Conservation (phyloP, 1,140 invertebrate species). For the Dendrolimus kikuchii region DNA sequence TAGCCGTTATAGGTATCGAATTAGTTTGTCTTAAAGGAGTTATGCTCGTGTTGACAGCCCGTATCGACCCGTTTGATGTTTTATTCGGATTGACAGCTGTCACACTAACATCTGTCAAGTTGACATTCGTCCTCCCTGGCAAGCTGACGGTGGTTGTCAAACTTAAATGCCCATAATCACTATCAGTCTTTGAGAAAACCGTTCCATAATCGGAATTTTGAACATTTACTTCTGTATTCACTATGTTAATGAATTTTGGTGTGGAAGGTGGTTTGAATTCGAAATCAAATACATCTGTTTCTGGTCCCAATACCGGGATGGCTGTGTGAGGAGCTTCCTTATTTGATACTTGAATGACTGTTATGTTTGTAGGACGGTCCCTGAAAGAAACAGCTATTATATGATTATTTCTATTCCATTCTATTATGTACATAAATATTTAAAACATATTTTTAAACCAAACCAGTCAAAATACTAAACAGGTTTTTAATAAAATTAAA, state of each 20-base stretch:
- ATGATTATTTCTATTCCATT: too few species aligned
- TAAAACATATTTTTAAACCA: background rate
- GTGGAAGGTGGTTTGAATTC: conserved; percentile 23
- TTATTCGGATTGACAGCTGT: conserved; percentile 2
- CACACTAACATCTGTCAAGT: conserved; percentile 16
- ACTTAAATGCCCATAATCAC: conserved; percentile 55
- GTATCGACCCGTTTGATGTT: too few species aligned
- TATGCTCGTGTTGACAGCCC: conserved; percentile 1
- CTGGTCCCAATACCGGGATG: conserved; percentile 44
- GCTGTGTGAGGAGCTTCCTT: conserved; percentile 53
- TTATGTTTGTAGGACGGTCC: conserved; percentile 42
- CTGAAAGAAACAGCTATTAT: conserved; percentile 29
- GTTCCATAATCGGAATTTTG: conserved; percentile 39
- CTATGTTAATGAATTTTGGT: conserved; percentile 48
- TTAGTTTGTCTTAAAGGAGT: too few species aligned
- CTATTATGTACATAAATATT: background rate
- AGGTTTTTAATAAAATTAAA: too few species aligned
- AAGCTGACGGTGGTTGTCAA: conserved; percentile 51
- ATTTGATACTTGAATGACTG: conserved; percentile 58
- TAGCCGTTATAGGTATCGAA: too few species aligned
- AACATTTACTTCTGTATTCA: conserved; percentile 44
- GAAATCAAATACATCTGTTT: conserved; percentile 50
- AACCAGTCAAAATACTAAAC: too few species aligned
- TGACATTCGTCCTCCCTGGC: conserved; percentile 13
- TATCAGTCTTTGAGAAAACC: conserved; percentile 28